Evolutionary conservation across 2,113 vertebrate genomes (phyloP).

Genomic region (Malurus elegans): DNA sequence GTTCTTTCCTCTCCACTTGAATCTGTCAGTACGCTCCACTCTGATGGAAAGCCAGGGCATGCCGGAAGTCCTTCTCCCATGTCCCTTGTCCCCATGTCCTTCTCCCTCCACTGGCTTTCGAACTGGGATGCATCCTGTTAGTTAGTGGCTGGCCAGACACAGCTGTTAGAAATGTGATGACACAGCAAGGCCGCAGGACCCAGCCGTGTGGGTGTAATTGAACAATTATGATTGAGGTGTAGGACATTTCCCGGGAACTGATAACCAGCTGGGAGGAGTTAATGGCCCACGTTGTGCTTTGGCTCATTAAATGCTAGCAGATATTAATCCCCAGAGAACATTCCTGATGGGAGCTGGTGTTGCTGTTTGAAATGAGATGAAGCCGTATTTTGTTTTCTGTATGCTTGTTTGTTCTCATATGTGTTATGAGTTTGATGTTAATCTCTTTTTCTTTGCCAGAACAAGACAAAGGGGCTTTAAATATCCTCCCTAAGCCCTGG

Average conservation of each 20-base stretch:
- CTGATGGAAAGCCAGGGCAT: neutral
- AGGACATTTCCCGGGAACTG: conserved; percentile 1
- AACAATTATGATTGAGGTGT: conserved; percentile 12
- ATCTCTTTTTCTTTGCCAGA: neutral
- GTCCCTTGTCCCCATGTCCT: neutral
- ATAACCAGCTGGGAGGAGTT: conserved; percentile 41
- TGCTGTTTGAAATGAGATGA: neutral
- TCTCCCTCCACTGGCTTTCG: neutral
- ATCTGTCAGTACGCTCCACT: neutral
- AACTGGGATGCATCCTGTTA: neutral
- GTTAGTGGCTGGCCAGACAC: conserved; percentile 3
- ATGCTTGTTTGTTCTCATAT: neutral
- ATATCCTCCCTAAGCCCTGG: neutral
- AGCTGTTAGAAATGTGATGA: conserved; percentile 26
- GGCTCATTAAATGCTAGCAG: conserved; percentile 48
- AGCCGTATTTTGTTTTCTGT: neutral
- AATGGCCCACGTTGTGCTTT: conserved; percentile 9
- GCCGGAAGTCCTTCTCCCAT: neutral
- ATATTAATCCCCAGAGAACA: conserved; percentile 34
- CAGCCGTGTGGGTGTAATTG: conserved; percentile 6
- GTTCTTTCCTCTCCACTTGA: neutral
- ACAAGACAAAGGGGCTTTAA: neutral
- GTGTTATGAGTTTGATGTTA: neutral
- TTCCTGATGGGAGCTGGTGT: neutral
- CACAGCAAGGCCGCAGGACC: neutral